Percentiles rank a stretch among this genome's conserved stretches.
Evolutionary conservation across 2,797 vertebrate species (phyloP).

Genomic region (Gouania willdenowi): DNA sequence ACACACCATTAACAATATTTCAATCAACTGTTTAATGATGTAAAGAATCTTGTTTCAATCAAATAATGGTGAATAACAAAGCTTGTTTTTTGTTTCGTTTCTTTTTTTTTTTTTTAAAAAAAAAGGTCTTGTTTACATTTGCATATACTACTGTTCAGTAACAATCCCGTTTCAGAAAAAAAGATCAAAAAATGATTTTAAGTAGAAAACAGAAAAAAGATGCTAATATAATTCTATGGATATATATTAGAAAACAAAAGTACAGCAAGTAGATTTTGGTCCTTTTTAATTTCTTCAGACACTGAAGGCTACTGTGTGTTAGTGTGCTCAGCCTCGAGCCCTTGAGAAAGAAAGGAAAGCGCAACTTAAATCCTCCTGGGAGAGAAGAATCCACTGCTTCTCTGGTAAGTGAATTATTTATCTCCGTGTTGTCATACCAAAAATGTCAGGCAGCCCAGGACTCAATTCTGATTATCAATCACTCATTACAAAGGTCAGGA

Average conservation of each 20-base stretch:
- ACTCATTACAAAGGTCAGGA: slow-evolving; percentile 42
- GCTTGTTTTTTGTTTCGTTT: too few relatives aligned
- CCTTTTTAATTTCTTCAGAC: slow-evolving; percentile 67
- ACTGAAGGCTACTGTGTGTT: slow-evolving; percentile 53
- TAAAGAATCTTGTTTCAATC: slow-evolving; percentile 92
- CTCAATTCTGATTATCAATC: slow-evolving; percentile 42
- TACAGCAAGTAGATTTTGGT: slow-evolving; percentile 77
- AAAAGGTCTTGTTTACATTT: slow-evolving; percentile 76
- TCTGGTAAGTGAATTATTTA: slow-evolving; percentile 54
- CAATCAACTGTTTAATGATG: slow-evolving; percentile 97
- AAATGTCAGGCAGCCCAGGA: slow-evolving; percentile 37
- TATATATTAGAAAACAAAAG: slow-evolving; percentile 47
- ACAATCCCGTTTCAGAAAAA: slow-evolving; percentile 71
- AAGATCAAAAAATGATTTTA: slow-evolving; percentile 47
- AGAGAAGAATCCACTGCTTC: slow-evolving; percentile 25
- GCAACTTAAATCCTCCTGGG: slow-evolving; percentile 24
- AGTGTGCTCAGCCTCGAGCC: slow-evolving; percentile 43
- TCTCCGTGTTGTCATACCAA: slow-evolving; percentile 26
- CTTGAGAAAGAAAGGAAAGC: slow-evolving; percentile 26
- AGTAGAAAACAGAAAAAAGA: slow-evolving; percentile 48
- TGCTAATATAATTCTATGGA: slow-evolving; percentile 45
- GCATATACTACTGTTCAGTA: slow-evolving; percentile 89
- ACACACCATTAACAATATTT: slow-evolving; percentile 77
- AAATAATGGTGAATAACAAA: slow-evolving; percentile 72
- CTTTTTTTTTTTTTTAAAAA: too few relatives aligned